Evolutionary conservation across 2,797 vertebrate species (phyloP), one percentile per base, ranked within the genome.

Genomic region (Glossophaga mutica): DNA sequence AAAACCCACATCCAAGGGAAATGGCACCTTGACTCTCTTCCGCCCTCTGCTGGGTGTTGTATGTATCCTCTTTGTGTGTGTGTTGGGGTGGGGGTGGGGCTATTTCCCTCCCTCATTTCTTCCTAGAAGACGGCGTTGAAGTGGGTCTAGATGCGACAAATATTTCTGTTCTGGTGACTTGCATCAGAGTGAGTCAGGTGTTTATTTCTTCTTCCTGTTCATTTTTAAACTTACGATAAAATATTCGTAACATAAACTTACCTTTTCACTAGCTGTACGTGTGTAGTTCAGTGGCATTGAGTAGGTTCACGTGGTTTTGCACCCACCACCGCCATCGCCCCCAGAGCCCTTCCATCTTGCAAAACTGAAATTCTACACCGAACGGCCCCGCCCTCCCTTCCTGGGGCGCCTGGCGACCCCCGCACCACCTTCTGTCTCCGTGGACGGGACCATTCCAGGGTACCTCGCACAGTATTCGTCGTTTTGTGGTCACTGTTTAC

Each of bases 41-140:
- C 73, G 74, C 88, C 90, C 67, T 71, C 90, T 93, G 50, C 55
- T 95, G 87, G 79, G 8, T 19, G 50, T 44, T 87, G 24, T 18
- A 6, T 42, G 46, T 73, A 52, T 34, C 14, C 6, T 67, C 18
- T 21, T 39, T 6, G 1, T 34, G 65, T 32, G 59, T 32, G 57
- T 26, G 26, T 26, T 59, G 11, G 11, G 5, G n/a, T 18, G 18
- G 37, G 6, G 1, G 1, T 16, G 16, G 16, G 46, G 22, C 6
- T 26, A 0, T 42, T 67, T 62, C 29, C 18, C 37, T 9, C 2
- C 7, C 24, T 81, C n/a, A 2, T 5, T 44, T 67, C 44, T 74
- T 91, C 44, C n/a, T 6, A 24, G 39, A 87, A 65, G 57, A 57
- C 18, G 50, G 39, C 3, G 39, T 67, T 42, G 55, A 19, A 14